Conservation (phyloP, 2,888 invertebrate genomes). For the Hydrotaea cyrtoneurina region DNA sequence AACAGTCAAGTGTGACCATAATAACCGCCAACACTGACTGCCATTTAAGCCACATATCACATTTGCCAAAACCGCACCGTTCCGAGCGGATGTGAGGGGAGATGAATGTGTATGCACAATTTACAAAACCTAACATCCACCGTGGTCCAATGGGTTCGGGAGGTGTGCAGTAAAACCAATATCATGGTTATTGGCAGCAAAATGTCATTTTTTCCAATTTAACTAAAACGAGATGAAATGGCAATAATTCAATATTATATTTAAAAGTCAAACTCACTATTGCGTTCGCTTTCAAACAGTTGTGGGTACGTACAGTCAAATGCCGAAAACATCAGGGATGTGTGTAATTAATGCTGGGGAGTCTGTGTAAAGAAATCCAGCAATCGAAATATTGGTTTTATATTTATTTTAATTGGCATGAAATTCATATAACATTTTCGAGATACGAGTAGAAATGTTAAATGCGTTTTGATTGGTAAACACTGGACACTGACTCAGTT, state of each 20-base stretch:
- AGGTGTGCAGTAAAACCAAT: conserved; percentile 33
- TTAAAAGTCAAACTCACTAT: neutral
- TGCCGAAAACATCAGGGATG: neutral
- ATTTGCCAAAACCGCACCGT: conserved; percentile 35
- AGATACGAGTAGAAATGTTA: neutral
- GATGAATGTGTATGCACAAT: conserved; percentile 8
- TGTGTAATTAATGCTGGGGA: neutral
- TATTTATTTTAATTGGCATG: neutral
- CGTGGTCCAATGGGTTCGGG: neutral
- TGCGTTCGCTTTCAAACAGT: neutral
- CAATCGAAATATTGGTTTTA: neutral
- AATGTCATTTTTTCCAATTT: conserved; percentile 32
- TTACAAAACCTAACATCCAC: neutral
- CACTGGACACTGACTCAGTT: neutral
- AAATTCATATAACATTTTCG: neutral
- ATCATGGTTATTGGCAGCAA: conserved; percentile 51
- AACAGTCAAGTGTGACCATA: conserved; percentile 60
- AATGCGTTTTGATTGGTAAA: neutral
- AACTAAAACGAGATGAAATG: conserved; percentile 6
- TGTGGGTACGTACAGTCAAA: neutral
- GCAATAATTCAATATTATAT: conserved; percentile 27
- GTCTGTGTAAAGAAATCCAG: neutral
- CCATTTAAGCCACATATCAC: conserved; percentile 59
- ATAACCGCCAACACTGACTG: conserved; percentile 60
- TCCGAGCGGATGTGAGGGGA: too few relatives aligned